These are phyloP conservation scores for Ceuthmochares aereus DNA, from an alignment of 2,113 vertebrate genomes.

Conservation along the genomic window DNA sequence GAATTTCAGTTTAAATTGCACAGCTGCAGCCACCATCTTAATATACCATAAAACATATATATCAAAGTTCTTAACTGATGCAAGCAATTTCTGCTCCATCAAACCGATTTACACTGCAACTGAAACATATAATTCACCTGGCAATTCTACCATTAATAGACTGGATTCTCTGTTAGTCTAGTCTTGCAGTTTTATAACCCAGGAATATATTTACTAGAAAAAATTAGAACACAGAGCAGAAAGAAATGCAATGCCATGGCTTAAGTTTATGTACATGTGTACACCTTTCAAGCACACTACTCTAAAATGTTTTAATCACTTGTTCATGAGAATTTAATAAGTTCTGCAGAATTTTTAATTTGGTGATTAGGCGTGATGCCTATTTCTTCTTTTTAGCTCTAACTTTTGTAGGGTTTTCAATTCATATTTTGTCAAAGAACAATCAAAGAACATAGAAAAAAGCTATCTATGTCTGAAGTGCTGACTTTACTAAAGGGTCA, in stretches of 20 bases:
- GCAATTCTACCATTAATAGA: not conserved
- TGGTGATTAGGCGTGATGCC: not conserved
- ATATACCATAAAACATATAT: slow-evolving; percentile 20
- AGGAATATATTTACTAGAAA: not conserved
- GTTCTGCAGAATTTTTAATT: not conserved
- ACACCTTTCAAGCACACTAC: not conserved
- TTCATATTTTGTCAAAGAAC: not conserved
- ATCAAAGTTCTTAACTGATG: not conserved
- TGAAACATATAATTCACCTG: slow-evolving; percentile 11
- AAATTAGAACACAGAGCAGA: not conserved
- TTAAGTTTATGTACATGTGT: not conserved
- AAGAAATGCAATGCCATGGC: not conserved
- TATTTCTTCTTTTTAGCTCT: not conserved
- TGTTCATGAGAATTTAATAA: not conserved
- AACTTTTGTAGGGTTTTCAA: not conserved
- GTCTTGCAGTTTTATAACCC: not conserved
- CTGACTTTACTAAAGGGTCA: slow-evolving; percentile 15
- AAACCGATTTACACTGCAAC: slow-evolving; percentile 27
- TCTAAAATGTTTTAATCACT: not conserved
- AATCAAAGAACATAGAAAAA: not conserved
- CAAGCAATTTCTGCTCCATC: slow-evolving; percentile 38
- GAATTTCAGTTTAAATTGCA: not conserved
- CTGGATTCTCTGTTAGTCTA: not conserved
- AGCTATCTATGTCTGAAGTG: not conserved
- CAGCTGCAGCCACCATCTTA: not conserved